Conservation (phyloP, 2,113 vertebrate species). For the Nesoenas mayeri region DNA sequence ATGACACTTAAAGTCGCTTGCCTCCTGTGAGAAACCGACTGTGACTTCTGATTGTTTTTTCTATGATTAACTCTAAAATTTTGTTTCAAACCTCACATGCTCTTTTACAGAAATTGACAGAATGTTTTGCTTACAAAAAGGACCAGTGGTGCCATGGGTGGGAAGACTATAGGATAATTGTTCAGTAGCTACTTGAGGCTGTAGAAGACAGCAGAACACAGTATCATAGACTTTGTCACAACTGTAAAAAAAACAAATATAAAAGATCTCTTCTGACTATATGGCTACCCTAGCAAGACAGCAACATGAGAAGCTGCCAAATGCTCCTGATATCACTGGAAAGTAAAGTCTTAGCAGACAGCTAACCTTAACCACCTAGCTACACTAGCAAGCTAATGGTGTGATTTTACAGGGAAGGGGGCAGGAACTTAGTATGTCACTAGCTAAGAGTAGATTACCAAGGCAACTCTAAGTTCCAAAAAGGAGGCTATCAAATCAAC, state of each 20-base stretch:
- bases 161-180: background rate
- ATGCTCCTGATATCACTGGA: background rate
- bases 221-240: background rate
- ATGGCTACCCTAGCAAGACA: background rate
- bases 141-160: background rate
- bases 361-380: background rate
- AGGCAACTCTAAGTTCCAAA: background rate
- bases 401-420: background rate
- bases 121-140: background rate
- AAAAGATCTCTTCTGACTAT: background rate
- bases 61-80: background rate
- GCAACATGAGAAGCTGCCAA: background rate
- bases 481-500: rapidly evolving
- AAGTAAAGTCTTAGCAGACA: background rate
- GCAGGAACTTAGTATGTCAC: background rate
- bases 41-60: background rate
- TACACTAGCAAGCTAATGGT: background rate
- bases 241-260: background rate
- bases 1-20: background rate
- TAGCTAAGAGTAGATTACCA: background rate
- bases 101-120: background rate
- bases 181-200: background rate
- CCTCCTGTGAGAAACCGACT: background rate
- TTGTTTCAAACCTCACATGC: background rate
- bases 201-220: background rate